Evolutionary conservation across 2,888 invertebrate genomes (phyloP), one percentile per base, ranked within the genome.

Genomic region (Antitype chi): DNA sequence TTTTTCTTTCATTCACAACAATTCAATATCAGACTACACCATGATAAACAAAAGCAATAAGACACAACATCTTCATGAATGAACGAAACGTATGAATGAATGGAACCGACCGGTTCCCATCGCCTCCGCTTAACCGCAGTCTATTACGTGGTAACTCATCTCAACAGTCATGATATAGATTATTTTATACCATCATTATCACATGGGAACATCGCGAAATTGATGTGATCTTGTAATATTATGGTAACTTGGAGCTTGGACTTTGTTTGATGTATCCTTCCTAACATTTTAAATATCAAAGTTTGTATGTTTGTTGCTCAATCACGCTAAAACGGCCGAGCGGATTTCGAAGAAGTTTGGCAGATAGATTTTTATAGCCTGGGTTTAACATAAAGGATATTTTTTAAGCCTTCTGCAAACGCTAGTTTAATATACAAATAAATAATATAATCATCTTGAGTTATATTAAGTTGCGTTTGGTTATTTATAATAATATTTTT

Each of bases 111-210:
- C 69, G 52, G 84, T 87, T 87, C 88, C 85, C 89, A 87, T 81
- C 69, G 57, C 69, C 80, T 76, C 70, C 38, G 71, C 52, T 17
- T 82, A 75, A 90, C 91, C 91, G 76, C 91, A 91, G 55, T 62
- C 74, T 70, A 88, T 90, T 87, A 87, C 86, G 89, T 70, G 90
- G 90, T 90, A 55, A 80, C 73, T 68, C 76, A 72, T 82, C 87
- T 84, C 83, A 75, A 77, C 83, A 85, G 79, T 87, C 71, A 76
- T 78, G 70, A 81, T 78, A 88, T 85, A 79, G 80, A 84, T 85
- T 82, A 80, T 82, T 76, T 81, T 70, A 85, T 62, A 70, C 53
- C 71, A n/a, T 57, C 67, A 81, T 78, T 72, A 85, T 79, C 82
- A 84, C 85, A 83, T 85, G 86, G 83, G 88, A 87, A 86, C 76